Evolutionary conservation across 2,797 vertebrate species (phyloP), one percentile per base, ranked within the genome.

Genomic region (Heliangelus exortis): DNA sequence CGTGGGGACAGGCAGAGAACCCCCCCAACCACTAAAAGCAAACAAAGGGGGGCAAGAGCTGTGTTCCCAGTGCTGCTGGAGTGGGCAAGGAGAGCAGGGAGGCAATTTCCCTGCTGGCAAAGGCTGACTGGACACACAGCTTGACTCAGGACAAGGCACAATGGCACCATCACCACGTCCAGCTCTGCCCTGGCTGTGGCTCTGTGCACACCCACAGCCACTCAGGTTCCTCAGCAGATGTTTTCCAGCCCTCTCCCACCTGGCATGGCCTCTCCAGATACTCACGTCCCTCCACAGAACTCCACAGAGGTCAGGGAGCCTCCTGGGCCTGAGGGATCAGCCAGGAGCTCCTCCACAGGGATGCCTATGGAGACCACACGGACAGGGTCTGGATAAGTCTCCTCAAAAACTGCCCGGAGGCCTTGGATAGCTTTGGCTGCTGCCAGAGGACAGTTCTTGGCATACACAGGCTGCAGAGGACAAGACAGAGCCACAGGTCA

Each of bases 271-370:
- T 55, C 45, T 33, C 11, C 1, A 18, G 26, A 93, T 59, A 98
- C 99, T 98, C 97, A 99, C 99, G 99, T 99, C 90, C 99, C 99
- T 31, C 99, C 99, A 3, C 99, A 99, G 96, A 99, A 99, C 97
- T 99, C 99, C 1, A 99, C 97, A 7, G 99, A 99, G 66, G 98
- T 98, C 58, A 99, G 91, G 7, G 98, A 98, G 16, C 99, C 99
- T 0, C 98, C 98, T 1, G 99, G 95, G 23, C 99, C 98, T 8
- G 97, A 98, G 17, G 99, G 99, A 93, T 99, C 99, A 1, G 97
- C 98, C 95, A 99, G 97, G 91, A 99, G 98, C 25, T 99, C 98
- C 34, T 98, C 98, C 28, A 99, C 98, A 0, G 99, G 98, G 62
- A 99, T 96, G 12, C 99, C 99, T 11, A 99, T 98, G 2, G 99